These are phyloP conservation scores for Sminthopsis crassicaudata DNA, from an alignment of 2,113 vertebrate genomes.

Conservation along the genomic window DNA sequence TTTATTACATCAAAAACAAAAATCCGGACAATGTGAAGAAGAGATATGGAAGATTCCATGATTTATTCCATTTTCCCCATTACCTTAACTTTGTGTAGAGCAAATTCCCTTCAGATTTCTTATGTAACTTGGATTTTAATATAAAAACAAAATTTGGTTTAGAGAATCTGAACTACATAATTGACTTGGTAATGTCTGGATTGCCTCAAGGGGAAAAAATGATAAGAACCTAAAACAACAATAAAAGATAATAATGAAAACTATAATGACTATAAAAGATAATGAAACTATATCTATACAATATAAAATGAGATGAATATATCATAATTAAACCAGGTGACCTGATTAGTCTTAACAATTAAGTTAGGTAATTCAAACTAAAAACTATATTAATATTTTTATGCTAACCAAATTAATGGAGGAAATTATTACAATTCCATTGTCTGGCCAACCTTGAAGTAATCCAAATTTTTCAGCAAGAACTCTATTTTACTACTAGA, in stretches of 20 bases:
- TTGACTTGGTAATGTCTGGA: slow-evolving; percentile 21
- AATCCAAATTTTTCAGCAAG: slow-evolving; percentile 46
- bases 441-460: slow-evolving; percentile 50
- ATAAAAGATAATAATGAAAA: slow-evolving; percentile 29
- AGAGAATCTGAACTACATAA: slow-evolving; percentile 24
- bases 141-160: slow-evolving; percentile 3
- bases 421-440: slow-evolving; percentile 51
- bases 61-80: slow-evolving; percentile 39
- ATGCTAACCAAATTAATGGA: slow-evolving; percentile 56
- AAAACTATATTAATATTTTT: slow-evolving; percentile 64
- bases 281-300: background rate
- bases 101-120: slow-evolving; percentile 26
- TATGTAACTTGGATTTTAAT: slow-evolving; percentile 42
- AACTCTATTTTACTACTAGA: background rate
- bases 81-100: slow-evolving; percentile 47
- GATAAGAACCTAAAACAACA: slow-evolving; percentile 35
- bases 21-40: background rate
- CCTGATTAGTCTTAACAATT: slow-evolving; percentile 53
- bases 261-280: background rate
- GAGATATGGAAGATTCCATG: background rate
- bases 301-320: slow-evolving; percentile 17
- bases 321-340: slow-evolving; percentile 47
- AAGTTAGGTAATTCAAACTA: slow-evolving; percentile 49
- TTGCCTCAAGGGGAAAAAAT: slow-evolving; percentile 24
- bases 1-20: background rate